Percentiles rank a stretch among this genome's conserved stretches.
phyloP scores from a whole-genome alignment of 2,888 invertebrate species.

The Dicyrtomina minuta region DNA sequence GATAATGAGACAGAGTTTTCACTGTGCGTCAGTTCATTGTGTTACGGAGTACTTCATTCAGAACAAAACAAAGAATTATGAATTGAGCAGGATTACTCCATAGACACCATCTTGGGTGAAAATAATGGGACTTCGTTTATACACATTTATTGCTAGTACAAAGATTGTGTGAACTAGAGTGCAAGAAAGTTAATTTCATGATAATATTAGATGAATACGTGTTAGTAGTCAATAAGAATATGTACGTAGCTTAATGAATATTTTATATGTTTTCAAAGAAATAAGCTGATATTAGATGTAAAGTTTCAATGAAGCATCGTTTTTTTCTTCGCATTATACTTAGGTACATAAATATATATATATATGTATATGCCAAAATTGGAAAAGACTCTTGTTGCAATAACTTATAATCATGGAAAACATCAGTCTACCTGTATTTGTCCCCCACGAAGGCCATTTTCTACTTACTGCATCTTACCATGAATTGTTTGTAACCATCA shows the following conservation, averaged over 20 bases:
- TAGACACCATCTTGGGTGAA: neutral
- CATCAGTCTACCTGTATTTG: slow-evolving; percentile 7
- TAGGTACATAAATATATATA: slow-evolving; percentile 1
- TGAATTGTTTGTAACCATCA: neutral
- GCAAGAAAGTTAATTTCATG: neutral
- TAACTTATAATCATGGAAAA: slow-evolving; percentile 19
- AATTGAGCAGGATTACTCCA: slow-evolving; percentile 12
- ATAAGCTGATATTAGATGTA: slow-evolving; percentile 16
- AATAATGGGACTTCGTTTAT: slow-evolving; percentile 9
- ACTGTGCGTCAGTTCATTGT: too few relatives aligned
- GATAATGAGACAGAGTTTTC: too few relatives aligned
- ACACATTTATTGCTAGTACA: slow-evolving; percentile 28
- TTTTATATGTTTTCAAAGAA: slow-evolving; percentile 27
- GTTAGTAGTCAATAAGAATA: slow-evolving; percentile 9
- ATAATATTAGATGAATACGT: slow-evolving; percentile 4
- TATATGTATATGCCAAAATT: slow-evolving; percentile 1
- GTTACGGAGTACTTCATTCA: too few relatives aligned
- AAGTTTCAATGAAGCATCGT: slow-evolving; percentile 1
- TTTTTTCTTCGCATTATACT: neutral
- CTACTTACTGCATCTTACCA: slow-evolving; percentile 9
- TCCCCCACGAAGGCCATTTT: slow-evolving; percentile 11
- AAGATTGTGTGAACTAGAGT: slow-evolving; percentile 22
- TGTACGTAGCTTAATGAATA: slow-evolving; percentile 12
- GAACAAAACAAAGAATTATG: neutral
- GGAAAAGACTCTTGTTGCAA: slow-evolving; percentile 23